Evolutionary conservation across 2,113 vertebrate species (phyloP).

Genomic region (Poicephalus gulielmi): DNA sequence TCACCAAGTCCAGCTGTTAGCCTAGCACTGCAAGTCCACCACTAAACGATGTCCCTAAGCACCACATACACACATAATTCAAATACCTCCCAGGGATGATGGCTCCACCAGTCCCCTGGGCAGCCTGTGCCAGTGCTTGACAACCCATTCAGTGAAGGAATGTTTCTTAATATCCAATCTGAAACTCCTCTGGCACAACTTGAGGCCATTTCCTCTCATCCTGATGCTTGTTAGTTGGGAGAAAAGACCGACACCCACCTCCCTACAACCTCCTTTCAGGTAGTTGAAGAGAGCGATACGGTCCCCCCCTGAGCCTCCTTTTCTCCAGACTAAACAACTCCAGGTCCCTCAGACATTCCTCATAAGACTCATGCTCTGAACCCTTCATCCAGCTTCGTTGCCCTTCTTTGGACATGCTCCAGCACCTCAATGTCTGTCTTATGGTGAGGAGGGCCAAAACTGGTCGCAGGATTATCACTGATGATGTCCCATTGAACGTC

Average conservation of each 20-base stretch:
- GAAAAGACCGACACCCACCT: background rate
- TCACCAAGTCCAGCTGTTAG: background rate
- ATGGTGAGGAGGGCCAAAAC: background rate
- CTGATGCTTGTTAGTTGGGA: background rate
- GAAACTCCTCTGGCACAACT: background rate
- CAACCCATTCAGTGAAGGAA: background rate
- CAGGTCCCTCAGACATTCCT: background rate
- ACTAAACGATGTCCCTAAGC: background rate
- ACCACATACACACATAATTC: background rate
- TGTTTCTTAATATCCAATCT: background rate
- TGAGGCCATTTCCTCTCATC: background rate
- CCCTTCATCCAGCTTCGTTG: background rate
- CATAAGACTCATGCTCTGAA: background rate
- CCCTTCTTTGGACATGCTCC: background rate
- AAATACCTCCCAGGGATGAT: background rate
- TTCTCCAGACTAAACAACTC: background rate
- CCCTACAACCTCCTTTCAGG: background rate
- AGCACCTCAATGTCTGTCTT: background rate
- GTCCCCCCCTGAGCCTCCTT: background rate
- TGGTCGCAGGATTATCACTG: background rate
- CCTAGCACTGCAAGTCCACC: background rate
- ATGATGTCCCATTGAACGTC: background rate
- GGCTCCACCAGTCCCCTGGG: background rate
- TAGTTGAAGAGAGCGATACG: background rate
- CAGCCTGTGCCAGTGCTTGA: background rate